Base-by-base conservation (phyloP, 2,113 vertebrate genomes). In the Arizona elegans region DNA sequence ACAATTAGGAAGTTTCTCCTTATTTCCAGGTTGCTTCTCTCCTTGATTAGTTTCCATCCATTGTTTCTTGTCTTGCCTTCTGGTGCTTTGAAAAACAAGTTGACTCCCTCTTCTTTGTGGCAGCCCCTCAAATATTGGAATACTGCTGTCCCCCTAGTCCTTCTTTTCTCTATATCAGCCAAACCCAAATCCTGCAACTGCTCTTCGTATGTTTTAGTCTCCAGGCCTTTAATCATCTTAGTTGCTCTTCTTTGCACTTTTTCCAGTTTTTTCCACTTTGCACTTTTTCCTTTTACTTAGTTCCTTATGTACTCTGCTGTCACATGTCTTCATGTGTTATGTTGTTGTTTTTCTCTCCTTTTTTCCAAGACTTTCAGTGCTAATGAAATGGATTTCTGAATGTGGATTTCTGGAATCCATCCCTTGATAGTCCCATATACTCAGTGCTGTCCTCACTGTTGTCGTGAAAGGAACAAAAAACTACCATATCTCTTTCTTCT, bases 401-500 rank as follows among this genome's bases (percentile, higher is more conserved):
- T 65, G 0, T 0, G 0, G 52, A 59, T 81, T 43, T 58, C 8
- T 3, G 17, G 1, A 89, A 88, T 90, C 89, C 54, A 43, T 26
- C 59, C 54, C 62, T 47, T 91, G 92, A 19, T 87, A 86, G 81
- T 81, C 2, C 62, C 55, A 15, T 91, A 54, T 53, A 92, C 10
- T 1, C 15, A 1, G 12, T 15, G 89, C 47, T 90, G 47, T 33
- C 7, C 93, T 92, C 85, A 56, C 29, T 92, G 95, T 92, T 92
- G 21, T 89, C 21, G 88, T n/a, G 92, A 93, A 92, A 59, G 94
- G 93, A 33, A 93, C 24, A 90, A 33, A 21, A 53, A 29, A 50
- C 33, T 59, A 17, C 6, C 87, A 94, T 94, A 93, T 95, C 93
- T 75, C 38, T 2, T 88, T 52, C 91, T 93, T 95, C 75, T 92